Evolutionary conservation across 2,888 invertebrate genomes (phyloP), one percentile per base, ranked within the genome.

Genomic region (Scaeva pyrastri): DNA sequence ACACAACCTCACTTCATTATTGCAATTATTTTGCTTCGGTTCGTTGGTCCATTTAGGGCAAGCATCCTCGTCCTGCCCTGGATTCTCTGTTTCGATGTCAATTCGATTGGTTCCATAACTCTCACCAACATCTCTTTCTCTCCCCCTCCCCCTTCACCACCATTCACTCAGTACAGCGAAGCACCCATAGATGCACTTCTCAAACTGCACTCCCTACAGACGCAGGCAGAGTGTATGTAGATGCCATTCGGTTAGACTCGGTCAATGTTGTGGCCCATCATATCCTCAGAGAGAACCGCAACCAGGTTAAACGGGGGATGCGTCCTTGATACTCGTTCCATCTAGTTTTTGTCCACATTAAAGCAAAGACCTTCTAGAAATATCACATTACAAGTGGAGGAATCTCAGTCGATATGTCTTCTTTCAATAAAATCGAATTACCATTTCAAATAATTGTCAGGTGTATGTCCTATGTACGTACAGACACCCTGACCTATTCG

Each of bases 401-500:
- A 12, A 71, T 45, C 78, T 36, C 58, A 58, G 56, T 64, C 64
- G 72, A 64, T 81, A 50, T 52, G 78, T 52, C 21, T 58, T 21
- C 45, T 66, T 48, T 43, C 43, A 52, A 58, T 68, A 71, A 72
- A 80, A 80, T 85, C 55, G 72, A 80, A 85, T 72, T 76, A 76
- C 71, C 80, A 80, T 84, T 84, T 76, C 48, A 52, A 71, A 80
- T 80, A 85, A 80, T 85, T 85, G 71, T 71, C 71, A 41, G 71
- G 72, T 72, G 68, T 60, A 72, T 60, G 41, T 36, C 39, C 4
- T 8, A 31, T 31, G 31, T 8, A 31, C 6, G 6, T 31, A 0
- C 58, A 58, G 58, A 58, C 39, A 16, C 7, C 0, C 8, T 7
- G 6, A 7, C 5, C 7, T 7, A n/a, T 45, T 7, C 16, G n/a